A percentile compares a stretch with the other conserved stretches of the same genome.
phyloP scores from a whole-genome alignment of 2,888 invertebrate genomes.

The Mactromeris polynyma region DNA sequence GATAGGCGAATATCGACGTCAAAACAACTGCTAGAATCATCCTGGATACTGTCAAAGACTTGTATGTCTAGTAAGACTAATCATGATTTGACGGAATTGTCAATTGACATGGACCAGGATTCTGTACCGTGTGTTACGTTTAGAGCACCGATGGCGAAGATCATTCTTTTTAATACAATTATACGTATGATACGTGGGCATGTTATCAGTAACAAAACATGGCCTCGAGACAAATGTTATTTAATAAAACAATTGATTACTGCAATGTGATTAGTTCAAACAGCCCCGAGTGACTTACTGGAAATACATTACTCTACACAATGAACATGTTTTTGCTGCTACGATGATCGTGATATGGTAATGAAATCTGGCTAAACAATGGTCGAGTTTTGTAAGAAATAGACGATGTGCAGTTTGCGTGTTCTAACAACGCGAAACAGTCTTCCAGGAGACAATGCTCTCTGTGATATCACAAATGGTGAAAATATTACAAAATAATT shows the following conservation, averaged over 20 bases:
- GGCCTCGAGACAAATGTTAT: not conserved
- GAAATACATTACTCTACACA: not conserved
- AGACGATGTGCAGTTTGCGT: not conserved
- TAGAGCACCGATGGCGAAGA: not conserved
- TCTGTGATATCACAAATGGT: too few relatives aligned
- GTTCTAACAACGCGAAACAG: too few relatives aligned
- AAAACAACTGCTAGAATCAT: too few relatives aligned
- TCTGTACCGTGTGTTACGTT: not conserved
- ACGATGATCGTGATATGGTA: not conserved
- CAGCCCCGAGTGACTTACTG: not conserved
- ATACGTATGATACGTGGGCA: not conserved
- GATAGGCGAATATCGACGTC: too few relatives aligned
- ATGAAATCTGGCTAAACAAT: not conserved
- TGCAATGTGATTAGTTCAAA: constrained; percentile 7
- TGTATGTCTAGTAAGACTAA: not conserved
- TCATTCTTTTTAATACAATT: constrained; percentile 1
- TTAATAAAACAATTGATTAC: constrained; percentile 7
- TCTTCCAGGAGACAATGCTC: too few relatives aligned
- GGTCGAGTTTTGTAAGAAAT: not conserved
- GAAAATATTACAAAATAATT: too few relatives aligned
- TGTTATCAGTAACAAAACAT: not conserved
- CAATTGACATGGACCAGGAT: not conserved
- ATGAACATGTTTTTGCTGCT: not conserved
- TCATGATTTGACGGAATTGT: not conserved
- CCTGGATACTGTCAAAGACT: too few relatives aligned